Percentiles rank a stretch among this genome's conserved stretches.
These are phyloP conservation scores for Drosophila infuscata DNA, from an alignment of 2,888 invertebrate genomes.

Conservation along the genomic window DNA sequence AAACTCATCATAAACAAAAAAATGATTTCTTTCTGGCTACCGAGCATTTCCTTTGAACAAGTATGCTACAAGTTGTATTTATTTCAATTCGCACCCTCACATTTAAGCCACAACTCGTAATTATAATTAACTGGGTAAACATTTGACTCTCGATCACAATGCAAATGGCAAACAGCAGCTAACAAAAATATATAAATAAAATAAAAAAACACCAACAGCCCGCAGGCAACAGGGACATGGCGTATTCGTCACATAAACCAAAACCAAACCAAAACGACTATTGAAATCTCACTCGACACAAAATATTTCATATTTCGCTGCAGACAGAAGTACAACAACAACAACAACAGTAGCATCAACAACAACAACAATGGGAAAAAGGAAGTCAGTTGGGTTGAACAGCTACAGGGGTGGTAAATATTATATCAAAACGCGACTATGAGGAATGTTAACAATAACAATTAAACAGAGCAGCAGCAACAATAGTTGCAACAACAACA, in stretches of 20 bases:
- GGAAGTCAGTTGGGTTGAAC: constrained; percentile 6
- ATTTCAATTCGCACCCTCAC: constrained; percentile 22
- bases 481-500: not conserved
- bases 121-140: constrained; percentile 69
- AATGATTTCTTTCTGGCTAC: not conserved
- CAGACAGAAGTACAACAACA: constrained; percentile 13
- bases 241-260: constrained; percentile 38
- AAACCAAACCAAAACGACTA: constrained; percentile 32
- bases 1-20: not conserved
- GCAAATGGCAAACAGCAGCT: constrained; percentile 18
- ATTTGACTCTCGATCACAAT: constrained; percentile 53
- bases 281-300: constrained; percentile 41
- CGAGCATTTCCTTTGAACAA: not conserved
- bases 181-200: constrained; percentile 6
- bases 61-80: constrained; percentile 10
- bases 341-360: not conserved
- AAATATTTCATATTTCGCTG: constrained; percentile 48
- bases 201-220: constrained; percentile 20
- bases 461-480: constrained; percentile 45
- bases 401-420: constrained; percentile 6
- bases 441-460: constrained; percentile 75
- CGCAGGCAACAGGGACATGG: constrained; percentile 31
- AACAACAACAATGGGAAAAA: not conserved
- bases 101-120: constrained; percentile 34
- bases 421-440: constrained; percentile 54